These are phyloP conservation scores for Syrphus vitripennis DNA, from an alignment of 2,888 invertebrate genomes.

Conservation along the genomic window DNA sequence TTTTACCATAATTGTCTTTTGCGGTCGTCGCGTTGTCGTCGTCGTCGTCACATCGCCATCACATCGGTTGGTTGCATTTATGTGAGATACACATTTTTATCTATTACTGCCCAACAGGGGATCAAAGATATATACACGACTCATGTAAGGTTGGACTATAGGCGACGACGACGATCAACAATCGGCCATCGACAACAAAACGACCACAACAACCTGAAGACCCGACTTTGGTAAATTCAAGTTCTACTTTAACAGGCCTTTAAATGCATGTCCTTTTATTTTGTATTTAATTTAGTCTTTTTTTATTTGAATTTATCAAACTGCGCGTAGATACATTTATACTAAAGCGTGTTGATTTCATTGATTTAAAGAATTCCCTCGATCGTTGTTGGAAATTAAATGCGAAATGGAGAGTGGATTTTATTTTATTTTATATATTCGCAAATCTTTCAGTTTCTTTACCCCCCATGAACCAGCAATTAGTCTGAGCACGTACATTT, in stretches of 20 bases:
- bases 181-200: background rate
- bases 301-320: background rate
- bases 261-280: constrained; percentile 60
- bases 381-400: constrained; percentile 70
- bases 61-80: background rate
- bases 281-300: constrained; percentile 5
- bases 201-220: constrained; percentile 11
- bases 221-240: constrained; percentile 55
- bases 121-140: constrained; percentile 17
- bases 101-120: constrained; percentile 62
- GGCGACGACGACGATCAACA: background rate
- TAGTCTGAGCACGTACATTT: constrained; percentile 59
- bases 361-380: constrained; percentile 69
- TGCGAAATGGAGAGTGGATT: constrained; percentile 40
- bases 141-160: constrained; percentile 26
- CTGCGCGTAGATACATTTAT: background rate
- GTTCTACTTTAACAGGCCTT: constrained; percentile 33
- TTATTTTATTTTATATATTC: background rate
- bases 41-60: too few species aligned
- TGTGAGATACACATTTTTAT: constrained; percentile 44
- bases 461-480: constrained; percentile 45
- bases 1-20: constrained; percentile 69
- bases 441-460: background rate
- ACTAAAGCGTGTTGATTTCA: constrained; percentile 63
- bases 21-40: too few species aligned